These are phyloP conservation scores for Ramphastos sulfuratus DNA, from an alignment of 2,113 vertebrate species.

Conservation along the genomic window DNA sequence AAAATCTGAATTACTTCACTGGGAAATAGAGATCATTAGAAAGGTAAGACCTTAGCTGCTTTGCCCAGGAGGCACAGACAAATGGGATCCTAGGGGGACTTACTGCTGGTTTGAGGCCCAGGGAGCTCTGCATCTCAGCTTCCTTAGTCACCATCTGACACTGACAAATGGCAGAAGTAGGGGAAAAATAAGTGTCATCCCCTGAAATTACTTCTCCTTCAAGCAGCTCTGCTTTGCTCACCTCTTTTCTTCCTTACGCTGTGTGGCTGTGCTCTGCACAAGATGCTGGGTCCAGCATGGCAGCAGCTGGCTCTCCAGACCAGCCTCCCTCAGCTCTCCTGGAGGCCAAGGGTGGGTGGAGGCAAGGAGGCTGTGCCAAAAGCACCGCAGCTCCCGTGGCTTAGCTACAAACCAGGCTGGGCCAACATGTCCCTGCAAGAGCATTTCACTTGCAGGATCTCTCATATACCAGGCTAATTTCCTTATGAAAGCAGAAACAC, in stretches of 20 bases:
- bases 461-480: background rate
- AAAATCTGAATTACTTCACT: background rate
- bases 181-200: background rate
- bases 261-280: rapidly evolving
- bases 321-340: rapidly evolving
- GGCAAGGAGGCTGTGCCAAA: background rate
- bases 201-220: background rate
- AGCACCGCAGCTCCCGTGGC: background rate
- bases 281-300: rapidly evolving
- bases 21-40: background rate
- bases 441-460: background rate
- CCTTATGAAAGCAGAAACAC: rapidly evolving
- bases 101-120: background rate
- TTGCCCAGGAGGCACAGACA: background rate
- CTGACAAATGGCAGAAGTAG: background rate
- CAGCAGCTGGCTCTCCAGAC: background rate
- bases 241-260: background rate
- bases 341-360: background rate
- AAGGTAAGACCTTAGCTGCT: background rate
- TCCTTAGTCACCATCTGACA: no score
- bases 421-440: background rate
- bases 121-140: background rate
- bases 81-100: background rate
- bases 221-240: background rate
- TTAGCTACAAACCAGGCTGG: background rate